A percentile compares a stretch with the other conserved stretches of the same genome.
Conservation (phyloP, 2,888 invertebrate genomes). For the Ectemnius continuus region DNA sequence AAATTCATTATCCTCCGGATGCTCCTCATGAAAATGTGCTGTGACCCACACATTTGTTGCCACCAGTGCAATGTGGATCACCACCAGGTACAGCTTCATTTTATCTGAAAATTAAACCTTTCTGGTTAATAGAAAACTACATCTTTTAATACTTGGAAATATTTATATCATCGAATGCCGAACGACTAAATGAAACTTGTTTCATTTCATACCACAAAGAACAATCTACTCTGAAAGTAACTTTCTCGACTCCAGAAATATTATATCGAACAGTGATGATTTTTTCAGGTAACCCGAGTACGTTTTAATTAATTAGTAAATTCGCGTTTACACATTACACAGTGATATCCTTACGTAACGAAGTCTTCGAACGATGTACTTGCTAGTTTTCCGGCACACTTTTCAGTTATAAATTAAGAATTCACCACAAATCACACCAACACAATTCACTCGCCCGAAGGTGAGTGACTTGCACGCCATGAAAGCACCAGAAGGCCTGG, state of each 20-base stretch:
- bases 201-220: too few relatives aligned
- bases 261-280: not conserved
- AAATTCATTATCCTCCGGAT: constrained; percentile 92
- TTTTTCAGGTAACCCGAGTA: not conserved
- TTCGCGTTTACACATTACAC: too few relatives aligned
- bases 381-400: constrained; percentile 39
- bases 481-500: constrained; percentile 30
- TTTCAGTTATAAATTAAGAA: constrained; percentile 41
- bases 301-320: too few relatives aligned
- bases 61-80: constrained; percentile 76
- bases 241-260: too few relatives aligned
- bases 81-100: constrained; percentile 78
- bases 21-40: constrained; percentile 77
- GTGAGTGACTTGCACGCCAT: constrained; percentile 57
- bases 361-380: constrained; percentile 27
- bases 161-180: too few relatives aligned
- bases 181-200: too few relatives aligned
- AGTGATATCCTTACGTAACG: constrained; percentile 18
- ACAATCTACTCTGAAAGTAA: too few relatives aligned
- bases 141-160: not conserved
- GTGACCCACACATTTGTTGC: constrained; percentile 77
- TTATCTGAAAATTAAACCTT: constrained; percentile 55
- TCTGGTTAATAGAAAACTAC: not conserved
- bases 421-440: constrained; percentile 33
- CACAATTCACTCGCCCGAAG: constrained; percentile 26